Conservation (phyloP, 2,888 invertebrate species). For the Agrotis exclamationis region DNA sequence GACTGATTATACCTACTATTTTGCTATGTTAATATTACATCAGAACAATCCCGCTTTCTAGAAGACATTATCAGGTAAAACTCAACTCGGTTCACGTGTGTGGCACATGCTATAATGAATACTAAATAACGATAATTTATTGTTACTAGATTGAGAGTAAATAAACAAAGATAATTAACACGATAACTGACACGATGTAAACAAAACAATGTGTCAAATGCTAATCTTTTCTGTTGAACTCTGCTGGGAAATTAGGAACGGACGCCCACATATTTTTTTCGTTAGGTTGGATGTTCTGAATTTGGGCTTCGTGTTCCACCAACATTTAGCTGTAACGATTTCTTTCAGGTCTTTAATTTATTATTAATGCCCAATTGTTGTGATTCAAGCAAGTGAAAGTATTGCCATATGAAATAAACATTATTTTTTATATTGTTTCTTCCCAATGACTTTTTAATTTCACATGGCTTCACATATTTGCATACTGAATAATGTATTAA, state of each 20-base stretch:
- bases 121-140: constrained; percentile 34
- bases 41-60: not conserved
- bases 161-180: constrained; percentile 37
- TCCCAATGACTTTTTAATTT: constrained; percentile 31
- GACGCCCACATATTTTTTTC: constrained; percentile 9
- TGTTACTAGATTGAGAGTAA: constrained; percentile 42
- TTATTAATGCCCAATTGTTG: not conserved
- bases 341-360: not conserved
- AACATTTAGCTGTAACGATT: not conserved
- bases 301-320: not conserved
- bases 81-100: constrained; percentile 13
- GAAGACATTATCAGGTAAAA: constrained; percentile 11
- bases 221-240: constrained; percentile 23
- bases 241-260: constrained; percentile 14
- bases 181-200: constrained; percentile 25
- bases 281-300: not conserved
- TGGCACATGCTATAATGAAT: constrained; percentile 34
- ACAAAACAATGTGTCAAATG: constrained; percentile 41
- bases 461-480: constrained; percentile 12
- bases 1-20: not conserved
- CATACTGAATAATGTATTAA: constrained; percentile 33
- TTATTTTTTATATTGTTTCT: not conserved
- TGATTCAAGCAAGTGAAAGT: constrained; percentile 10
- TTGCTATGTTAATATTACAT: not conserved
- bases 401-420: not conserved